These are phyloP conservation scores for Actinia tenebrosa DNA, from an alignment of 64 coral and sea anemone species.

Conservation along the genomic window DNA sequence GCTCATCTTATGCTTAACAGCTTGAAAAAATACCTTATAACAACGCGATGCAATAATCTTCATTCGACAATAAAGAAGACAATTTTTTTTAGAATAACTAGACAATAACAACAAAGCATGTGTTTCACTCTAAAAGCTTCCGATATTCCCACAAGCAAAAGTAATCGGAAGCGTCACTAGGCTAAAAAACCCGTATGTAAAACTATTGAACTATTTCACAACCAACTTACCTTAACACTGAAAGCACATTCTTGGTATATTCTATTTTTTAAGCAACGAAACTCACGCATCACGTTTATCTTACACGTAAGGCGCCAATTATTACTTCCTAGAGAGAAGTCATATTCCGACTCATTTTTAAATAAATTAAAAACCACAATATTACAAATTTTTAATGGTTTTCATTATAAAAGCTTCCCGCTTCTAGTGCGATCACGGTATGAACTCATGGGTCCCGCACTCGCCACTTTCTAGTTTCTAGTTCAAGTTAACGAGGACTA, in stretches of 20 bases:
- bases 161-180: background rate
- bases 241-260: background rate
- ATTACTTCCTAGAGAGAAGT: slow-evolving; percentile 8
- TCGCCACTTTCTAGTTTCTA: background rate
- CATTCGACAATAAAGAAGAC: background rate
- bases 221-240: background rate
- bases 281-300: background rate
- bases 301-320: background rate
- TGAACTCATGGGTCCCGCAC: background rate
- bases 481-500: background rate
- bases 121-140: background rate
- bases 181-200: too few relatives aligned
- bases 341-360: background rate
- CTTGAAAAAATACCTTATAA: too few relatives aligned
- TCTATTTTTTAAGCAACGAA: background rate
- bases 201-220: background rate
- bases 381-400: background rate
- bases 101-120: background rate
- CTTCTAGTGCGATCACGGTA: background rate
- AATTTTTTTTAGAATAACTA: background rate
- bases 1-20: too few relatives aligned
- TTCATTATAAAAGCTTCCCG: background rate
- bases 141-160: background rate
- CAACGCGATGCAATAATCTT: too few relatives aligned
- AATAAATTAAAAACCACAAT: slow-evolving; percentile 26